Conservation (phyloP, 2,797 vertebrate genomes). For the Malurus splendens region DNA sequence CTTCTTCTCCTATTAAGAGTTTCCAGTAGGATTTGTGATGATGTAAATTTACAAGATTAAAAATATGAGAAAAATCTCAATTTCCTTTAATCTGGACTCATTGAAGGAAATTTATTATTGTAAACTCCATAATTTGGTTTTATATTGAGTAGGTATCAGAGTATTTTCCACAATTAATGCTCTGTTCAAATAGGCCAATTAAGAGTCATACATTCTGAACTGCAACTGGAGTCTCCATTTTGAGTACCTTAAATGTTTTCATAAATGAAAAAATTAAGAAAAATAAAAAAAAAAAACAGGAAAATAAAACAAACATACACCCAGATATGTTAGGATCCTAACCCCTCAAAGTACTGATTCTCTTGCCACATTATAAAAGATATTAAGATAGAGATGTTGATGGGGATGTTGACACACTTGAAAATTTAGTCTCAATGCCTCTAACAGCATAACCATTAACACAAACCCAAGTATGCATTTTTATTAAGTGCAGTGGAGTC, state of each 20-base stretch:
- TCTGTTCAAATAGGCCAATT: neutral
- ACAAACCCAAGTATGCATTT: neutral
- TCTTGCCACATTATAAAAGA: neutral
- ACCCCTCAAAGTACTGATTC: neutral
- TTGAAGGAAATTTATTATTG: neutral
- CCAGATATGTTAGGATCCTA: neutral
- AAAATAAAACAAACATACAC: neutral
- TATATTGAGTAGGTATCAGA: neutral
- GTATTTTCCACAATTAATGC: neutral
- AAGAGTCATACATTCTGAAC: neutral
- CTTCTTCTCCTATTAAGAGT: neutral
- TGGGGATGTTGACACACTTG: neutral
- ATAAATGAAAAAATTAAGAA: neutral
- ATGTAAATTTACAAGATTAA: neutral
- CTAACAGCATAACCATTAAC: neutral
- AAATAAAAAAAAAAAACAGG: accelerated
- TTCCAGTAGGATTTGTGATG: neutral
- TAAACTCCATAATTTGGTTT: neutral
- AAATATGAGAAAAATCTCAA: neutral
- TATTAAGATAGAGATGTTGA: neutral
- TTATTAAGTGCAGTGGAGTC: neutral
- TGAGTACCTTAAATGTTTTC: neutral
- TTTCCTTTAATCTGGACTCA: neutral
- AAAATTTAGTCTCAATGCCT: neutral
- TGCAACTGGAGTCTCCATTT: neutral